These are phyloP conservation scores for Furcula furcula DNA, from an alignment of 2,888 invertebrate species.

Conservation along the genomic window DNA sequence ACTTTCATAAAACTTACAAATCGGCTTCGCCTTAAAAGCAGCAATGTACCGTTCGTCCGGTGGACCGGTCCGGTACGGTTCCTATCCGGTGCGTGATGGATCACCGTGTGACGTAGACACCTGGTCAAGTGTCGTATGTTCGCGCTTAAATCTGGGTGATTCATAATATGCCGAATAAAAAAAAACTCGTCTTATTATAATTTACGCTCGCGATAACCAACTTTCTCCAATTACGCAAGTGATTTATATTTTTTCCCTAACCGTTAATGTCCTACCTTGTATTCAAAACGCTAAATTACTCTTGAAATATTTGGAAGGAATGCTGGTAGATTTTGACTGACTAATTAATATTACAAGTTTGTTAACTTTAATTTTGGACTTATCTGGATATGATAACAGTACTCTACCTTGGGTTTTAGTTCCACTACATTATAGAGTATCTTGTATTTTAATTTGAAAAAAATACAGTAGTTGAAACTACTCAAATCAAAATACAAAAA, in stretches of 20 bases:
- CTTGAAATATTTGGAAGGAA: too few relatives aligned
- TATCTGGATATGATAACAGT: too few relatives aligned
- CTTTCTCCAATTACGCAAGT: conserved; percentile 1
- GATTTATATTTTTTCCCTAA: not conserved
- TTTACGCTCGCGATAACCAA: not conserved
- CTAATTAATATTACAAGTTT: too few relatives aligned
- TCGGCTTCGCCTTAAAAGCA: conserved; percentile 29
- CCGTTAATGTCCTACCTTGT: too few relatives aligned
- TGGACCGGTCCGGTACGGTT: conserved; percentile 14
- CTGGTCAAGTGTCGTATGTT: not conserved
- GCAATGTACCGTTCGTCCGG: conserved; percentile 25
- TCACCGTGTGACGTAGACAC: conserved; percentile 21
- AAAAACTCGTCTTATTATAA: not conserved
- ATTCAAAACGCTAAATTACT: too few relatives aligned
- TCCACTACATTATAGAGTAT: too few relatives aligned
- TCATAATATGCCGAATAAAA: conserved; percentile 16
- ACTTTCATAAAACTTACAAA: conserved; percentile 2
- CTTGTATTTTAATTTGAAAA: too few relatives aligned
- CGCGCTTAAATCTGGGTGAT: conserved; percentile 13
- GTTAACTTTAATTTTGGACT: too few relatives aligned
- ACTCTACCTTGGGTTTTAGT: too few relatives aligned
- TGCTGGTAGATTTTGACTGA: too few relatives aligned
- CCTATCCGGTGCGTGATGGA: conserved; percentile 24
- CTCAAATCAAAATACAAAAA: too few relatives aligned
- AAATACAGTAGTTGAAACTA: too few relatives aligned